Percentiles rank a stretch among this genome's conserved stretches.
Evolutionary conservation across 2,888 invertebrate species (phyloP).

Genomic region (Caenorhabditis uteleia): DNA sequence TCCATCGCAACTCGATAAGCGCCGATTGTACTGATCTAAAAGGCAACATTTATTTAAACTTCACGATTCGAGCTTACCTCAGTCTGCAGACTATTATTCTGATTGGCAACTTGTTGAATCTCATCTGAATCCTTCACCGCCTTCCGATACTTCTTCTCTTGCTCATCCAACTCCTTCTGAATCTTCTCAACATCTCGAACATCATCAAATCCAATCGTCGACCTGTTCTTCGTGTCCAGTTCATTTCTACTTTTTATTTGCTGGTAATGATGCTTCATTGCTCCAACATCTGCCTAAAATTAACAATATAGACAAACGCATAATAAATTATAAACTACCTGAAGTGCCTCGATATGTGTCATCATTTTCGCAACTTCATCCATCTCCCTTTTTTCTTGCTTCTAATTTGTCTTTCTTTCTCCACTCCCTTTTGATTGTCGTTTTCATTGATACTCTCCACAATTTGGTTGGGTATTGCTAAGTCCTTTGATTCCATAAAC

Average conservation of each 20-base stretch:
- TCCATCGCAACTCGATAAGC: conserved; percentile 31
- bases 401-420: conserved; percentile 1
- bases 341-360: no score
- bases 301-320: conserved; percentile 8
- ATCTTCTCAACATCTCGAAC: conserved; percentile 4
- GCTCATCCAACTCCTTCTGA: conserved; percentile 8
- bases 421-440: conserved; percentile 4
- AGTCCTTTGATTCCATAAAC: no score
- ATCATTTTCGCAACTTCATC: no score
- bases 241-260: conserved; percentile 2
- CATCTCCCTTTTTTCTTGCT: no score
- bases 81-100: conserved; percentile 18
- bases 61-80: no score
- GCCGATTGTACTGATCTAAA: conserved; percentile 30
- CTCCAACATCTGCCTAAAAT: conserved; percentile 38
- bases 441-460: not conserved
- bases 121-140: conserved; percentile 14
- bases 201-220: not conserved
- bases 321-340: no score
- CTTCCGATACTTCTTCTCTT: conserved; percentile 12
- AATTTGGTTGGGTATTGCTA: no score
- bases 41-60: no score
- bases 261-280: conserved; percentile 31
- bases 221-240: not conserved
- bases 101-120: conserved; percentile 11